Evolutionary conservation across 2,113 vertebrate species (phyloP).

Genomic region (Lepus americanus): DNA sequence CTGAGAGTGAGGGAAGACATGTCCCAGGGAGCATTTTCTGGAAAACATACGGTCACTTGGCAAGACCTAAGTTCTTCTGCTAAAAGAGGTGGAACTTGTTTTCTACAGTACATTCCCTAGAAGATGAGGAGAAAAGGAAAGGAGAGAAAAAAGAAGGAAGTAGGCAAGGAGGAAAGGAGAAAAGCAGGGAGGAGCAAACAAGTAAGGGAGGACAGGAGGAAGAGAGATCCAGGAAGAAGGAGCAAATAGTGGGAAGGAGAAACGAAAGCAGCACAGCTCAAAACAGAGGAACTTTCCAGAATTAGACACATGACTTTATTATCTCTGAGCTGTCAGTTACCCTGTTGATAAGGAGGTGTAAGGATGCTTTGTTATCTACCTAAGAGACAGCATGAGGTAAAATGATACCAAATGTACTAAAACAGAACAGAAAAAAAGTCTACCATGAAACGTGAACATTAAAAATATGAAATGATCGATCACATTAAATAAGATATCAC

Average conservation of each 20-base stretch:
- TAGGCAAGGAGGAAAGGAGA: background rate
- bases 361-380: constrained; percentile 41
- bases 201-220: background rate
- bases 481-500: constrained; percentile 73
- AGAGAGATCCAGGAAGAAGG: background rate
- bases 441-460: constrained; percentile 73
- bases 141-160: background rate
- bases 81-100: background rate
- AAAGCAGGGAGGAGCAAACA: background rate
- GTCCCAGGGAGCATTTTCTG: background rate
- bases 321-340: background rate
- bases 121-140: background rate
- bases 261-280: background rate
- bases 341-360: constrained; percentile 18
- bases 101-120: background rate
- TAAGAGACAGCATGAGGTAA: constrained; percentile 56
- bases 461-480: constrained; percentile 78
- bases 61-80: background rate
- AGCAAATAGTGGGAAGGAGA: background rate
- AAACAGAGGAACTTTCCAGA: background rate
- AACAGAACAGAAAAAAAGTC: constrained; percentile 64
- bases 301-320: background rate
- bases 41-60: background rate
- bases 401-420: constrained; percentile 73
- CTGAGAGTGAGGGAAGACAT: background rate